These are phyloP conservation scores for Nyleta sp. DNA, from an alignment of 2,888 invertebrate genomes.

Conservation along the genomic window DNA sequence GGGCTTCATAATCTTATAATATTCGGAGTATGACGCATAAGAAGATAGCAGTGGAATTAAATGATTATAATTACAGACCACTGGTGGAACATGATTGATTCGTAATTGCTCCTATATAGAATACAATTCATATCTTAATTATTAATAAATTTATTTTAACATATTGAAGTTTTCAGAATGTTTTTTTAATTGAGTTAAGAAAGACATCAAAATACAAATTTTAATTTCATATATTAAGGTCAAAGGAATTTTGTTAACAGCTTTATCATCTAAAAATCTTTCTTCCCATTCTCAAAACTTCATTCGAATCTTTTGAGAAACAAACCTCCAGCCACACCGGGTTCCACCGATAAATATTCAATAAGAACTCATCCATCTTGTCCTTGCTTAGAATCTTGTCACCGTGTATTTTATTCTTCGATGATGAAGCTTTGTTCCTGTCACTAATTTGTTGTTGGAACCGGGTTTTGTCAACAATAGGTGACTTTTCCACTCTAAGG, in stretches of 20 bases:
- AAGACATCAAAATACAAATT: too few relatives aligned
- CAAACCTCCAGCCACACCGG: constrained; percentile 85
- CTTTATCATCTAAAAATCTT: too few relatives aligned
- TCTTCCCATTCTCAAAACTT: too few relatives aligned
- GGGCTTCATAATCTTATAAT: constrained; percentile 84
- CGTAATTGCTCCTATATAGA: constrained; percentile 82
- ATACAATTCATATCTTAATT: constrained; percentile 4
- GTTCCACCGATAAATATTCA: constrained; percentile 86
- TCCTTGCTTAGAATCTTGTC: constrained; percentile 60
- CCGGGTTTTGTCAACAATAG: constrained; percentile 23
- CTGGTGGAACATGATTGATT: constrained; percentile 83
- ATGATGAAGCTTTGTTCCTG: constrained; percentile 68
- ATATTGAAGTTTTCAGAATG: too few relatives aligned
- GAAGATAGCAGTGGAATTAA: constrained; percentile 84
- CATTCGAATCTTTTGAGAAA: too few relatives aligned
- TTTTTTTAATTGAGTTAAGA: too few relatives aligned
- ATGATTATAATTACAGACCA: constrained; percentile 73
- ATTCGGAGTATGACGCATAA: constrained; percentile 85
- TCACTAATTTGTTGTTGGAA: constrained; percentile 44
- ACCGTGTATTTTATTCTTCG: constrained; percentile 69
- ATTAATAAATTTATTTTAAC: neutral
- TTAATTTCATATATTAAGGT: too few relatives aligned
- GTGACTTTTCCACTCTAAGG: constrained; percentile 7
- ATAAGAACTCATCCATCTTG: constrained; percentile 81
- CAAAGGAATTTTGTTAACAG: too few relatives aligned